Evolutionary conservation across 2,797 vertebrate species (phyloP), one percentile per base, ranked within the genome.

Genomic region (Peromyscus aztecus): DNA sequence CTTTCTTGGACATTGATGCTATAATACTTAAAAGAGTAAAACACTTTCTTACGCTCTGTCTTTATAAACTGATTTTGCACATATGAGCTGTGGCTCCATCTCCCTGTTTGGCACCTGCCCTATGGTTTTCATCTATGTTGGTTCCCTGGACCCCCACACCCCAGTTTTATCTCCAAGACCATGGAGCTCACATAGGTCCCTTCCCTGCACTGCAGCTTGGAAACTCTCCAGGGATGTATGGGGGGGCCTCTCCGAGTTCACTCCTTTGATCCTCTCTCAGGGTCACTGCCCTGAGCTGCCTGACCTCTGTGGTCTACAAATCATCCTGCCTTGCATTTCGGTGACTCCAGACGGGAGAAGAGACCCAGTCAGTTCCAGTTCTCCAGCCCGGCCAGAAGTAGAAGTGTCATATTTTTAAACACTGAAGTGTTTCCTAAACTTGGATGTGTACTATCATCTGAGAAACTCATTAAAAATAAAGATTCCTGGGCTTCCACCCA

Each of bases 361-460:
- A 59, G 65, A 93, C 34, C 57, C 76, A 91, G 49, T 83, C 65
- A 94, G 76, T 83, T 37, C 52, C 63, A 29, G 14, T 63, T 91
- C 59, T 97, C 75, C 78, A 81, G 83, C 89, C 93, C 89, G 86
- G 94, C 86, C 96, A 91, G 76, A 94, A 95, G 89, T 71, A 92
- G 83, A 94, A 95, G 92, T 73, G 76, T 93, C 94, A 89, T 92
- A 96, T 93, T 97, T 97, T 95, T 91, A 92, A 97, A 97, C 86
- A 94, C 55, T 8, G 1, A 92, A 94, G 85, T 96, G 90, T 94
- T 97, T 96, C 96, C 76, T 97, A 95, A 93, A 94, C 91, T 95
- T 96, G 91, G 71, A 97, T 80, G 85, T 97, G 76, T 91, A 90
- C 71, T 92, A 63, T 96, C 71, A 95, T 95, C 59, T 91, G 91